Base-by-base conservation (phyloP, 2,113 vertebrate genomes). In the Glaucomys volans region DNA sequence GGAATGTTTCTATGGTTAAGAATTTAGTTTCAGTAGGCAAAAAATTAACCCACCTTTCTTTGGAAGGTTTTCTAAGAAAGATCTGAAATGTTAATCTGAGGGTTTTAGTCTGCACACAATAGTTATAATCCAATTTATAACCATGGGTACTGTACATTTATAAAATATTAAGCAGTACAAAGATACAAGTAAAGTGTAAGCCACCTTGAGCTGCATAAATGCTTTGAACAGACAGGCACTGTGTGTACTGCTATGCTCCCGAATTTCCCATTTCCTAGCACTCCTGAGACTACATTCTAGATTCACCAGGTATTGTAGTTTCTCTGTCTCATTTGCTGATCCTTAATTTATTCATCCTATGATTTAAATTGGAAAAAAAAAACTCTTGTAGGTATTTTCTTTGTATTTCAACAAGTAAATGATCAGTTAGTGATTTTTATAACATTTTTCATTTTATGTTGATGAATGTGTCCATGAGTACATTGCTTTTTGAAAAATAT, bases 1-100 rank as follows among this genome's bases (percentile, higher is more conserved):
- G 59, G 42, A 87, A 71, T 91, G 22, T 72, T 98, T 98, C 75
- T 94, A 16, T 87, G 83, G 59, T 74, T 37, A 95, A 75, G 62
- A 86, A 95, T 4, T 50, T 95, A 93, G 62, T 64, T 94, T 93
- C 84, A 35, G 35, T 66, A 94, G 64, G 79, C 44, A 54, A 94
- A 95, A 95, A 82, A 2, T 81, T n/a, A n/a, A 17, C 22, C 67
- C 26, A n/a, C 11, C 4, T 11, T 72, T 52, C 26, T 67, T 6
- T 47, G 42, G 32, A 69, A 75, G 26, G 5, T 59, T 91, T 96
- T 22, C 50, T 30, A 75, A 87, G 22, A 42, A 8, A 92, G 79
- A 69, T 12, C 2, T 18, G 42, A 85, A 72, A 4, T 69, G 22
- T 66, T 64, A 92, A 75, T 54, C 9, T 67, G 54, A 35, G 12